Evolutionary conservation across 2,113 vertebrate genomes (phyloP), one percentile per base, ranked within the genome.

Genomic region (Psephotus haematonotus): DNA sequence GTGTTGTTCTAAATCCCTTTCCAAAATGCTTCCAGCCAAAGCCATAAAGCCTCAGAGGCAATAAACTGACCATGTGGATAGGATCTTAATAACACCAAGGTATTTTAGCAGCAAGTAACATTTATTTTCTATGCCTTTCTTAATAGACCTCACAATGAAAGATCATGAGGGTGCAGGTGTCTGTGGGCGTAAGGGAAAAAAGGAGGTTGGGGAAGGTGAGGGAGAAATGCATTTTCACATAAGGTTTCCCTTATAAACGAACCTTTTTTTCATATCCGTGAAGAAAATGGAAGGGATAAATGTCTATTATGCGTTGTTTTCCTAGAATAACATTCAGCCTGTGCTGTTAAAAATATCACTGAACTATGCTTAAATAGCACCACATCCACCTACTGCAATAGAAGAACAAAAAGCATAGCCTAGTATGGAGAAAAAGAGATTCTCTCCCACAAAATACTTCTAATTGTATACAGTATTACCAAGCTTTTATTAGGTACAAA

Each of bases 1-100:
- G 93, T 86, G 82, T 10, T 81, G 28, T 17, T 95, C 75, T 71
- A 84, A 96, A 92, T 92, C 62, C 47, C 68, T 17, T 88, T 97
- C 88, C 86, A 91, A 84, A 94, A 95, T 79, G 62, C 82, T 60
- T 93, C 43, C 43, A 62, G 76, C 83, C 72, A 71, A 83, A 75
- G 60, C 69, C 88, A 25, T 31, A 72, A 92, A 92, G 52, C 92
- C 77, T 84, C 2, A 1, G 50, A 93, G 65, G 80, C 80, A 71
- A 18, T 68, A 47, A 67, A n/a, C 47, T 72, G 72, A 29, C 68
- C 9, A 0, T 19, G 43, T 47, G 82, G 46, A 47, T 70, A 74
- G 24, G 55, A 67, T 83, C 60, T 77, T 71, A 63, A 11, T 90
- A 64, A 60, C 79, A 68, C 43, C 1, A 7, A 83, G 55, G 4